These are phyloP conservation scores for Drosophila kokeensis DNA, from an alignment of 2,888 invertebrate genomes.

Conservation along the genomic window DNA sequence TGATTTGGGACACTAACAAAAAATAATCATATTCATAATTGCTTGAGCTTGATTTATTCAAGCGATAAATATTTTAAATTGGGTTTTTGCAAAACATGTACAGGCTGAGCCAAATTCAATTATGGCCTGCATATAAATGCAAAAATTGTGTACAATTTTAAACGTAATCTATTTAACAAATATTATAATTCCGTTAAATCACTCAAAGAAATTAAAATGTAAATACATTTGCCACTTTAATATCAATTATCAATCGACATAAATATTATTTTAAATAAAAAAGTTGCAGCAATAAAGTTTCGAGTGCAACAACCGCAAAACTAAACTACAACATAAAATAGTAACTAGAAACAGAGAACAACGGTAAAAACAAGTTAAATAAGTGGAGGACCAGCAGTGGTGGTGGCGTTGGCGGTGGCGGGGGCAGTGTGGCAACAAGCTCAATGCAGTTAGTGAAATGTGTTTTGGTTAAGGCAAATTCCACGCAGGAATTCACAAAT, in stretches of 20 bases:
- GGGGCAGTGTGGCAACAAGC: constrained; percentile 34
- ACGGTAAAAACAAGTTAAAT: constrained; percentile 1
- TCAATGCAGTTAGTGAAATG: constrained; percentile 76
- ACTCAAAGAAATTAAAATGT: constrained; percentile 1
- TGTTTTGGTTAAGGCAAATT: constrained; percentile 73
- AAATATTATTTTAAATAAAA: constrained; percentile 8
- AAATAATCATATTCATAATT: not conserved
- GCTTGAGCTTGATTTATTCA: constrained; percentile 1
- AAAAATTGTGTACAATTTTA: constrained; percentile 5
- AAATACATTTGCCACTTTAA: constrained; percentile 12
- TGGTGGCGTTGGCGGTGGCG: not conserved
- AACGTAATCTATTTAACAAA: constrained; percentile 6
- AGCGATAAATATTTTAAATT: constrained; percentile 1
- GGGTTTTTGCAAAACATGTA: not conserved
- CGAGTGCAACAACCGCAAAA: constrained; percentile 13
- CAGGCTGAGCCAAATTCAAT: constrained; percentile 7
- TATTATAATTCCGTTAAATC: not conserved
- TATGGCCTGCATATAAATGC: constrained; percentile 3
- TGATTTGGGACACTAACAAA: constrained; percentile 39
- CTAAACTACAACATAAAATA: constrained; percentile 1
- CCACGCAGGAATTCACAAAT: constrained; percentile 64
- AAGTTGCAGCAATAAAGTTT: constrained; percentile 3
- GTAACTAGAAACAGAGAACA: not conserved
- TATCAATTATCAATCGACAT: constrained; percentile 27
- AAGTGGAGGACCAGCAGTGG: constrained; percentile 17